phyloP scores from a whole-genome alignment of 2,113 vertebrate genomes.

The Cryptotis parvus region DNA sequence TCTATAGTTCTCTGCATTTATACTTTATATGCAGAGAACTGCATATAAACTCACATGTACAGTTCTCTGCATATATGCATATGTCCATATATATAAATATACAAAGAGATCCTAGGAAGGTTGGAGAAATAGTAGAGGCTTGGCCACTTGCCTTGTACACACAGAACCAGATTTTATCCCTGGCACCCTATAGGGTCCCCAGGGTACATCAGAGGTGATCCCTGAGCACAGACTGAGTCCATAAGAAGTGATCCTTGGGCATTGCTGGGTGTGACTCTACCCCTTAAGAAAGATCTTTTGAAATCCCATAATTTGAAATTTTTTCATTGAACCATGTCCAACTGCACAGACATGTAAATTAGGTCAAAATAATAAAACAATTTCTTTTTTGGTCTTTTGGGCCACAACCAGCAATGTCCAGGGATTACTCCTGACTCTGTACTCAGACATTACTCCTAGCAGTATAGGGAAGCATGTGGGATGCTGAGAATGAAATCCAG shows the following conservation, averaged over 20 bases:
- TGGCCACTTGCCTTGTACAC: not conserved
- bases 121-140: not conserved
- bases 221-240: too few relatives aligned
- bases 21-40: too few relatives aligned
- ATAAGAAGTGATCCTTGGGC: too few relatives aligned
- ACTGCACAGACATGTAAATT: not conserved
- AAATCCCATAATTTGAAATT: not conserved
- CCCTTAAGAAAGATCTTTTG: not conserved
- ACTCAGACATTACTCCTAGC: too few relatives aligned
- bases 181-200: too few relatives aligned
- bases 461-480: too few relatives aligned
- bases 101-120: not conserved
- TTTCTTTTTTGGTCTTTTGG: not conserved
- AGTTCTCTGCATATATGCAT: slow-evolving; percentile 19
- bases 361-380: slow-evolving; percentile 33
- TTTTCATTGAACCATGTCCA: slow-evolving; percentile 29
- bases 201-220: too few relatives aligned
- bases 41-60: not conserved
- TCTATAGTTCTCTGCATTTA: not conserved
- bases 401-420: too few relatives aligned
- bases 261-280: too few relatives aligned
- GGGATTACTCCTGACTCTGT: too few relatives aligned
- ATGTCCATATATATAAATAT: not conserved
- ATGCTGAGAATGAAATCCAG: too few relatives aligned
- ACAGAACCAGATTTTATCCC: not conserved